Evolutionary conservation across 2,888 invertebrate species (phyloP).

Genomic region (Chymomyza fuscimana): DNA sequence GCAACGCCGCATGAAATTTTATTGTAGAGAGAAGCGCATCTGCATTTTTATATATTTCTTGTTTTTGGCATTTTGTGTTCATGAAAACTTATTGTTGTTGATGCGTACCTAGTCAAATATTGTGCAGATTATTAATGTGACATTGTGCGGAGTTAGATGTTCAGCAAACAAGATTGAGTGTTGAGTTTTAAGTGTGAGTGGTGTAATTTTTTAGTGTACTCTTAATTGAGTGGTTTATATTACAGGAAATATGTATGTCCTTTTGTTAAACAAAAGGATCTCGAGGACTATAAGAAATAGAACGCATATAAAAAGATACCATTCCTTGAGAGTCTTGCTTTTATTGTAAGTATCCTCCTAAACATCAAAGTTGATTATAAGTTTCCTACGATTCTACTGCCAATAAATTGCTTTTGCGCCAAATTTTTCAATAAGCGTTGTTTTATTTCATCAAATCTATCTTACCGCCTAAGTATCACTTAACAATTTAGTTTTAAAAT

Average conservation of each 20-base stretch:
- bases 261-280: not conserved
- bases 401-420: constrained; percentile 37
- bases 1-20: not conserved
- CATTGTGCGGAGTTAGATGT: not conserved
- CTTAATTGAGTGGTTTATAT: not conserved
- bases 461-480: constrained; percentile 33
- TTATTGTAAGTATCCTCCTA: not conserved
- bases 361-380: not conserved
- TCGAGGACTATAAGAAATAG: no score
- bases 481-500: not conserved
- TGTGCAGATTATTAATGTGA: not conserved
- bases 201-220: no score
- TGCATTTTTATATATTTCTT: not conserved
- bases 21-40: not conserved
- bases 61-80: not conserved
- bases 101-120: not conserved
- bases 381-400: not conserved
- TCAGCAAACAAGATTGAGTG: no score
- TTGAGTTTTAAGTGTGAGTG: no score
- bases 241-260: not conserved
- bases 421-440: constrained; percentile 37
- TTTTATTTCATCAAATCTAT: constrained; percentile 43
- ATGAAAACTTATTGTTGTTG: not conserved
- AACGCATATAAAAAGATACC: not conserved
- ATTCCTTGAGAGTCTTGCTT: not conserved